Percentiles rank a stretch among this genome's conserved stretches.
Conservation (phyloP, 2,113 vertebrate species). For the Lepus europaeus region DNA sequence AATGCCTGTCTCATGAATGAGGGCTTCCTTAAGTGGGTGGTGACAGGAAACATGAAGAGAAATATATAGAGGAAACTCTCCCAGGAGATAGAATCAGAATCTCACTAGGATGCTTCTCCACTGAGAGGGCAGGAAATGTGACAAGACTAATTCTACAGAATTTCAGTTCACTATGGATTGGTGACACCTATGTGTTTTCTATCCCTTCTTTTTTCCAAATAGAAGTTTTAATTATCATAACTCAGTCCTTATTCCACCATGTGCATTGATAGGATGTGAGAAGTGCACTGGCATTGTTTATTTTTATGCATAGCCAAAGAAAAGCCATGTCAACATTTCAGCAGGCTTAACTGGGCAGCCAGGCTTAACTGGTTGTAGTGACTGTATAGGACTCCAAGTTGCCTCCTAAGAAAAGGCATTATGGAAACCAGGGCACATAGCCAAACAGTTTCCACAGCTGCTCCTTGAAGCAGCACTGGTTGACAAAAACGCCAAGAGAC, state of each 20-base stretch:
- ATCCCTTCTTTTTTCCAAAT: not conserved
- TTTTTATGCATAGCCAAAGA: not conserved
- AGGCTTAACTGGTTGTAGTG: not conserved
- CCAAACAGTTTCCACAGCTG: not conserved
- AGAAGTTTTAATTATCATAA: slow-evolving; percentile 14
- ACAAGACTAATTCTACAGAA: not conserved
- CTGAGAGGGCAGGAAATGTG: not conserved
- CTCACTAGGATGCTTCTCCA: not conserved
- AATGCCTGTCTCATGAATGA: not conserved
- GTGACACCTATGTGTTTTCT: not conserved
- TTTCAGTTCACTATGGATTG: not conserved
- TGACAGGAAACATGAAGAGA: not conserved
- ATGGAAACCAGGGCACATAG: not conserved
- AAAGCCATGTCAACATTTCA: not conserved
- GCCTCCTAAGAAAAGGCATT: not conserved
- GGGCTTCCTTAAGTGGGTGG: not conserved
- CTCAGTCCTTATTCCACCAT: not conserved
- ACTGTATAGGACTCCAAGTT: not conserved
- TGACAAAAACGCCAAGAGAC: not conserved
- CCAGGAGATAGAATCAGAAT: not conserved
- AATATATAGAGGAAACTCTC: not conserved
- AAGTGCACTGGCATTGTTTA: not conserved
- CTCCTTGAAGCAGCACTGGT: not conserved
- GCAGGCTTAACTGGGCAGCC: not conserved
- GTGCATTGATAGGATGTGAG: not conserved